Conservation (phyloP, 2,797 vertebrate species). For the Nasua narica region DNA sequence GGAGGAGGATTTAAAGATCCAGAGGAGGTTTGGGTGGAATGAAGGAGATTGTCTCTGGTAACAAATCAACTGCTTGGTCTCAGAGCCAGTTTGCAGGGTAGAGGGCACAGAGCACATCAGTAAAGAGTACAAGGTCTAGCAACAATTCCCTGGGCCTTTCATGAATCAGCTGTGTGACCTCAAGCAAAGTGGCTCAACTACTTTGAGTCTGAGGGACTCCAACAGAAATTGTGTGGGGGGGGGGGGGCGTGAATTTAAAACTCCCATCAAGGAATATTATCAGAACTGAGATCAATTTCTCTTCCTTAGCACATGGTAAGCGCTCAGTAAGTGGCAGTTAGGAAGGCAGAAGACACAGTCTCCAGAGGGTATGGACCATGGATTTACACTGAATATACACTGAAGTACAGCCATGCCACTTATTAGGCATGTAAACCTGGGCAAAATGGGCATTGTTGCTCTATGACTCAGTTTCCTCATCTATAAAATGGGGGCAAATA, state of each 20-base stretch:
- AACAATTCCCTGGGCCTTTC: not conserved
- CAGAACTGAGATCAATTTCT: not conserved
- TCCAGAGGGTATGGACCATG: not conserved
- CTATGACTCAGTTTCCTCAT: not conserved
- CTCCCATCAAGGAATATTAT: not conserved
- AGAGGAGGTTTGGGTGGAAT: not conserved
- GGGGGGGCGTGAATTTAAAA: not conserved
- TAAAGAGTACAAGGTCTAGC: too few relatives aligned
- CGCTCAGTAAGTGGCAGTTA: not conserved
- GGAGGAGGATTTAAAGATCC: not conserved
- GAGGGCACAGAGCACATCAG: not conserved
- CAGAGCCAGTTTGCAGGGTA: not conserved
- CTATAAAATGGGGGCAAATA: not conserved
- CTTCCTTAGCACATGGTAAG: not conserved
- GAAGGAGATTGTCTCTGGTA: not conserved
- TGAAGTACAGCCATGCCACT: not conserved
- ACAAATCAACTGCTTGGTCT: not conserved
- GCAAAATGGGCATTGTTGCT: not conserved
- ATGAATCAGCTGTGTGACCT: not conserved
- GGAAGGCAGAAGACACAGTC: not conserved
- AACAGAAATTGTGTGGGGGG: not conserved
- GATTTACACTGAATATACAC: not conserved
- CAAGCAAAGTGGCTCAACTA: not conserved
- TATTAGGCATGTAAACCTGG: not conserved
- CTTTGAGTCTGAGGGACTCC: not conserved